A percentile compares a stretch with the other conserved stretches of the same genome.
phyloP scores from a whole-genome alignment of 2,797 vertebrate genomes.

The Myotis findleyi region DNA sequence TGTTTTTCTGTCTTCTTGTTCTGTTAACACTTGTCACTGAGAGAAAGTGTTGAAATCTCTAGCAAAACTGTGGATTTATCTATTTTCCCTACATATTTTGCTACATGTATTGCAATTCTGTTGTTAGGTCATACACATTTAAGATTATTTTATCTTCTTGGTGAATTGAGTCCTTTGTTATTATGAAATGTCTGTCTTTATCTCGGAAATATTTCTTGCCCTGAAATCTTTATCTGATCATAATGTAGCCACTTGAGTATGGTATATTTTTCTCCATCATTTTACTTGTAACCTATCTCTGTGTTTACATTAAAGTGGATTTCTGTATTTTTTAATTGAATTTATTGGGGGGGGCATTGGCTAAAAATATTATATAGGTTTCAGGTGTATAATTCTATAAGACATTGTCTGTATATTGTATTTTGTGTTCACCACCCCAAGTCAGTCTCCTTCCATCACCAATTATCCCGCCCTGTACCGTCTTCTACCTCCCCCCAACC shows the following conservation, averaged over 20 bases:
- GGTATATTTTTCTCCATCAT: background rate
- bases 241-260: background rate
- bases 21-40: background rate
- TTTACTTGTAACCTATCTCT: background rate
- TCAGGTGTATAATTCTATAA: background rate
- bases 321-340: background rate
- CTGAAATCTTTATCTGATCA: background rate
- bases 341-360: background rate
- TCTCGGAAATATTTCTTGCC: background rate
- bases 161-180: background rate
- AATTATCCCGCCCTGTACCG: too few relatives aligned
- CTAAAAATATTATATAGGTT: background rate
- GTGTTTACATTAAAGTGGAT: background rate
- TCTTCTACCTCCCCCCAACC: background rate
- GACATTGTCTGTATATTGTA: background rate
- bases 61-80: background rate
- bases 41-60: background rate
- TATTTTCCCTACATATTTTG: slow-evolving; percentile 12
- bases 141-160: background rate
- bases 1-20: background rate
- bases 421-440: background rate
- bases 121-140: background rate
- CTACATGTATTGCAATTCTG: slow-evolving; percentile 20
- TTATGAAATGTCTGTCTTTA: slow-evolving; percentile 19
- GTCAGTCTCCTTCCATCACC: background rate